These are phyloP conservation scores for Sebastolobus altivelis DNA, from an alignment of 2,797 vertebrate genomes.

Conservation along the genomic window DNA sequence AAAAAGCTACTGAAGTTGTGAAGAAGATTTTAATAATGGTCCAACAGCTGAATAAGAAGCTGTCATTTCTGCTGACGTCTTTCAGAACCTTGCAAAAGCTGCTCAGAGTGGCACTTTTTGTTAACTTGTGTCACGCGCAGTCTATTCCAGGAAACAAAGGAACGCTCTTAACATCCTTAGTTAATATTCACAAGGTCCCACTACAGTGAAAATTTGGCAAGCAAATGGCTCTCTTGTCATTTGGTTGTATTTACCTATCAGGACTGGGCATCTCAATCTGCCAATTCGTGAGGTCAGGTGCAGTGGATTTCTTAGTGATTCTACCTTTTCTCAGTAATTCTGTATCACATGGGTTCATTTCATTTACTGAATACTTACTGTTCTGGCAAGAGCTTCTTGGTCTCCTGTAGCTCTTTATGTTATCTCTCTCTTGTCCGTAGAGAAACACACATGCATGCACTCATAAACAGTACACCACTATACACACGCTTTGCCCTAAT, in stretches of 20 bases:
- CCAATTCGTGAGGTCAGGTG: slow-evolving; percentile 9
- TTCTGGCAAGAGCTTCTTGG: not conserved
- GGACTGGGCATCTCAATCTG: slow-evolving; percentile 15
- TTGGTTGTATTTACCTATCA: slow-evolving; percentile 66
- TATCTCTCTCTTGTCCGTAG: not conserved
- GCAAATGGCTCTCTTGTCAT: slow-evolving; percentile 60
- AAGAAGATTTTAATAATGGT: slow-evolving; percentile 42
- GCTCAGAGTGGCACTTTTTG: slow-evolving; percentile 45
- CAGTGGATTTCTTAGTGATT: not conserved
- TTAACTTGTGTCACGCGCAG: slow-evolving; percentile 20
- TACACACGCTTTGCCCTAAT: not conserved
- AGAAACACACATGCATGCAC: not conserved
- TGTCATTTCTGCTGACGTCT: slow-evolving; percentile 55
- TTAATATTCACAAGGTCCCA: slow-evolving; percentile 30
- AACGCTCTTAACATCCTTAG: slow-evolving; percentile 10
- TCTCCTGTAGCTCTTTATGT: not conserved
- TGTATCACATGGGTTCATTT: not conserved
- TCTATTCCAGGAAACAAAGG: slow-evolving; percentile 32
- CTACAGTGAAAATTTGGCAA: slow-evolving; percentile 44
- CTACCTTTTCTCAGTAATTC: not conserved
- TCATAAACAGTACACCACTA: not conserved
- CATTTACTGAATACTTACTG: not conserved
- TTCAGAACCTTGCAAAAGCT: slow-evolving; percentile 35
- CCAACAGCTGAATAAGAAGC: slow-evolving; percentile 58
- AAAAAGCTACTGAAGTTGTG: slow-evolving; percentile 37